phyloP scores from a whole-genome alignment of 2,797 vertebrate genomes.

The Scarus forsteni region DNA sequence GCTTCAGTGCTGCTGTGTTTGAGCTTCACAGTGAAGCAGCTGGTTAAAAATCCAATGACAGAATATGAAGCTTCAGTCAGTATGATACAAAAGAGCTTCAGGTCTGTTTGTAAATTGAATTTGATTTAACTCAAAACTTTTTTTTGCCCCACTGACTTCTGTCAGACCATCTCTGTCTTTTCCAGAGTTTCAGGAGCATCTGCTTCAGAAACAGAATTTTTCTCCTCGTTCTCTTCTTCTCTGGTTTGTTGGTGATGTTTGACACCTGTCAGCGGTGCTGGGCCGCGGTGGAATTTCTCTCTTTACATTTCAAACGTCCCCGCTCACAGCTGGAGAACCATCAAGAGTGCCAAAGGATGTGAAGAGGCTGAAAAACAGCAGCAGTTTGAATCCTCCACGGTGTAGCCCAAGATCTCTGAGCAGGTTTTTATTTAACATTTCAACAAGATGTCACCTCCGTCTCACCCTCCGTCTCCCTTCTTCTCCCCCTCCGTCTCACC shows the following conservation, averaged over 20 bases:
- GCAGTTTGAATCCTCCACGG: conserved; percentile 30
- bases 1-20: too few species aligned
- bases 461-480: background rate
- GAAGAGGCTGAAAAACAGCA: conserved; percentile 30
- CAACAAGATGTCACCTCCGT: conserved; percentile 35
- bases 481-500: too few species aligned
- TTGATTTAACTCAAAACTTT: too few species aligned
- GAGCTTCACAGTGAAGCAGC: too few species aligned
- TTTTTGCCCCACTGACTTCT: too few species aligned
- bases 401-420: conserved; percentile 1
- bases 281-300: conserved; percentile 46
- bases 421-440: conserved; percentile 13
- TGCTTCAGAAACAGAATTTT: background rate
- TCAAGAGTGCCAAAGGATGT: conserved; percentile 42
- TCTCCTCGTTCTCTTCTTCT: conserved; percentile 27
- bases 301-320: conserved; percentile 56
- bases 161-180: background rate
- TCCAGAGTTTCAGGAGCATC: conserved; percentile 36
- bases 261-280: conserved; percentile 55
- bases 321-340: conserved; percentile 33
- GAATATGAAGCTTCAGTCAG: too few species aligned
- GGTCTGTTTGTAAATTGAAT: too few species aligned
- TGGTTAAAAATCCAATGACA: too few species aligned
- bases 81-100: too few species aligned
- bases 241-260: conserved; percentile 34